Evolutionary conservation across 2,113 vertebrate species (phyloP), one percentile per base, ranked within the genome.

Genomic region (Psittacara wagleri): DNA sequence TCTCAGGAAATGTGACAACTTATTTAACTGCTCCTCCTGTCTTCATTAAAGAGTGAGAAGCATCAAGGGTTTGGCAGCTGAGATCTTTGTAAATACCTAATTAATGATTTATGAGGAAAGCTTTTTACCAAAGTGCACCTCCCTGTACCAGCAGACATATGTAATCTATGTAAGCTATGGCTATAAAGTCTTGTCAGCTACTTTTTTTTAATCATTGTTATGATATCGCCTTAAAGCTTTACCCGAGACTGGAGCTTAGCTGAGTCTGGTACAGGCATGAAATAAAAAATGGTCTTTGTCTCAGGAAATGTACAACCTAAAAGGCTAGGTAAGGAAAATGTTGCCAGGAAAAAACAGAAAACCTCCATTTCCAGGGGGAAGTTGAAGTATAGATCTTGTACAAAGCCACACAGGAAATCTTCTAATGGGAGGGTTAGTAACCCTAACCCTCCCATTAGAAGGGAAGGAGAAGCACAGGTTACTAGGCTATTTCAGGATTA

Each of bases 21-120:
- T 69, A 31, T 87, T 89, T 20, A 91, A 82, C 73, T 94, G 68
- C 12, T 78, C 7, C 69, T 88, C 64, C 35, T 41, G 27, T 86
- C 69, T 57, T 89, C 52, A 6, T 88, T 70, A 69, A 67, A 74
- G 44, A 57, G 67, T 16, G 44, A 46, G 35, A 76, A 83, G 31
- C 46, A 85, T 85, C 28, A 79, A 72, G 44, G 12, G 8, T 82
- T 94, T 86, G 37, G 63, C 28, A 86, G 77, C 69, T 81, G 88
- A 91, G 81, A 68, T 89, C 61, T 87, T 92, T 93, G 90, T 82
- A 88, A 82, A 87, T 94, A 90, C 35, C 13, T 69, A 63, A 92
- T 95, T 87, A 95, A 92, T 62, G 73, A 94, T 97, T 92, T 93
- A 94, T 66, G 83, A 89, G 68, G 78, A 62, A 67, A 76, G 83